These are phyloP conservation scores for Nomada fabriciana DNA, from an alignment of 2,888 invertebrate species.

Conservation along the genomic window DNA sequence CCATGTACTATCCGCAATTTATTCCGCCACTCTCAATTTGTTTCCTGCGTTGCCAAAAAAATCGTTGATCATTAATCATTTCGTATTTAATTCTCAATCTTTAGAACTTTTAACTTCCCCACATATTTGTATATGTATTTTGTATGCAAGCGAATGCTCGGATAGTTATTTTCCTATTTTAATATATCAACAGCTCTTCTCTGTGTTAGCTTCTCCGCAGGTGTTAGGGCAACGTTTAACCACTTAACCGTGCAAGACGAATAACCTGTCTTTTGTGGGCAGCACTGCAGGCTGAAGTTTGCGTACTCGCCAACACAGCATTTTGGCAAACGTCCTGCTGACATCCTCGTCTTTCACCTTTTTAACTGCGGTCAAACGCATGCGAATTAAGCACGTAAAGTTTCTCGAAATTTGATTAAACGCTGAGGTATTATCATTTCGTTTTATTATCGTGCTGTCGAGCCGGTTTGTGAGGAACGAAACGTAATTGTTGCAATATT, in stretches of 20 bases:
- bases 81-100: too few relatives aligned
- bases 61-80: too few relatives aligned
- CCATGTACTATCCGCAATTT: too few relatives aligned
- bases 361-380: background rate
- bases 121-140: too few relatives aligned
- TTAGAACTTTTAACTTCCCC: too few relatives aligned
- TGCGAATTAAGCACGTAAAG: background rate
- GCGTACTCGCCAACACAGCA: background rate
- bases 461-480: too few relatives aligned
- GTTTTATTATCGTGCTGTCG: too few relatives aligned
- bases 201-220: background rate
- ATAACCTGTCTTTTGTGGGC: conserved; percentile 15
- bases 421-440: too few relatives aligned
- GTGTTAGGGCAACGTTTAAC: conserved; percentile 8
- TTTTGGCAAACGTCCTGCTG: background rate
- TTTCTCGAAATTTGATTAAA: background rate
- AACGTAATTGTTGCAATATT: too few relatives aligned
- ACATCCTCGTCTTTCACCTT: background rate
- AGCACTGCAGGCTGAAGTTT: background rate
- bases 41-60: too few relatives aligned
- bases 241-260: conserved; percentile 31
- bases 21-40: too few relatives aligned
- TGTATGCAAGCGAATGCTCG: too few relatives aligned
- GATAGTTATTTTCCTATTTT: background rate
- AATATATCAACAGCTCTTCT: background rate